Evolutionary conservation across 2,888 invertebrate genomes (phyloP).

Genomic region (Dicycla oo): DNA sequence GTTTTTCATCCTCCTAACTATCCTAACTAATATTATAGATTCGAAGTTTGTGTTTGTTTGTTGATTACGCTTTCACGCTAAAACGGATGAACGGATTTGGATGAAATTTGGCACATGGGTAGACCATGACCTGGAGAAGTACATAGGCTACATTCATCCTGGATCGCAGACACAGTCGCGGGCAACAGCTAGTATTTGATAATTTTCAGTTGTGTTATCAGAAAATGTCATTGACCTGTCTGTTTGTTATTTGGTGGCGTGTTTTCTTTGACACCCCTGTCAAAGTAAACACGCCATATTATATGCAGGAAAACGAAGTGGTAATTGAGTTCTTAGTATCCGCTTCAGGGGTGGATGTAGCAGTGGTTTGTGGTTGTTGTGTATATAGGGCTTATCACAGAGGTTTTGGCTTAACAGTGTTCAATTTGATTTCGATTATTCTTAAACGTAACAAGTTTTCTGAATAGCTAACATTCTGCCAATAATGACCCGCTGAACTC

Average conservation of each 20-base stretch:
- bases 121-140: too few species aligned
- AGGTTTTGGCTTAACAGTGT: not conserved
- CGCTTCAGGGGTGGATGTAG: not conserved
- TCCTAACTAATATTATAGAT: too few species aligned
- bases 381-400: not conserved
- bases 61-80: too few species aligned
- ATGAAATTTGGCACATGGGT: too few species aligned
- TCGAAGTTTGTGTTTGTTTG: too few species aligned
- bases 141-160: too few species aligned
- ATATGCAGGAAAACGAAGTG: not conserved
- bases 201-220: constrained; percentile 32
- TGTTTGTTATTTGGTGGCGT: constrained; percentile 7
- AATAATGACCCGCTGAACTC: constrained; percentile 12
- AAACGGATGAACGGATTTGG: too few species aligned
- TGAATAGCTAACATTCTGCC: not conserved
- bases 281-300: too few species aligned
- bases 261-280: constrained; percentile 26
- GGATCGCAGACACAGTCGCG: too few species aligned
- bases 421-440: not conserved
- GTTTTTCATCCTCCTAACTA: too few species aligned
- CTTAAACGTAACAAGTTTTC: not conserved
- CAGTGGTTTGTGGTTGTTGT: not conserved
- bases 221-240: constrained; percentile 43
- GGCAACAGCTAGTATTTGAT: too few species aligned
- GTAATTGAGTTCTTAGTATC: constrained; percentile 9